Conservation (phyloP, 2,888 invertebrate genomes). For the Xestia sexstrigata region DNA sequence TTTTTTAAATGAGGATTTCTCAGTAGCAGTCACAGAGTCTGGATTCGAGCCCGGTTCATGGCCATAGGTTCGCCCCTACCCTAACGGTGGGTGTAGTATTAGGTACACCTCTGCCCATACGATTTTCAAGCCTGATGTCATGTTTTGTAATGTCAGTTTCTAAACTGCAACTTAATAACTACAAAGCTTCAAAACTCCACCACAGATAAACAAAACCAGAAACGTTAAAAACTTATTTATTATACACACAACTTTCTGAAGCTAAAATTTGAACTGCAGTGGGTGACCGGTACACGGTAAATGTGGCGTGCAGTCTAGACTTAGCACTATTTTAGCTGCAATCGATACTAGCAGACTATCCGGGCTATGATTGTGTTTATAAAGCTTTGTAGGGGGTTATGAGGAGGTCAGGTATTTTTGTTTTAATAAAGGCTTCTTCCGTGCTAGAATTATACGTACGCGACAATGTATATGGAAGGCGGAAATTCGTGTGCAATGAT, state of each 20-base stretch:
- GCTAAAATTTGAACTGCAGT: conserved; percentile 5
- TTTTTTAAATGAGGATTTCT: no score
- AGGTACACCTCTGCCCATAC: no score
- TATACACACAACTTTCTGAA: background rate
- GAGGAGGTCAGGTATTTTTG: background rate
- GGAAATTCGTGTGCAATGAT: no score
- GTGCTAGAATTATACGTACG: no score
- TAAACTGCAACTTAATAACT: background rate
- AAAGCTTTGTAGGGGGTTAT: background rate
- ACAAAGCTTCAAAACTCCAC: background rate
- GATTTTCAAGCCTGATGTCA: no score
- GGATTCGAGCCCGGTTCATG: no score
- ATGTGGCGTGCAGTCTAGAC: conserved; percentile 53
- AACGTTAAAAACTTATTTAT: background rate
- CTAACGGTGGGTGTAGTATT: no score
- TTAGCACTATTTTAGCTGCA: conserved; percentile 36
- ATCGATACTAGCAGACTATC: conserved; percentile 43
- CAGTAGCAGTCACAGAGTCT: no score
- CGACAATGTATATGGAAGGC: no score
- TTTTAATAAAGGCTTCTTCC: no score
- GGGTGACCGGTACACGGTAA: conserved; percentile 46
- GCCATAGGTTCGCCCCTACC: no score
- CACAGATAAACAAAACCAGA: background rate
- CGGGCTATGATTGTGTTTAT: conserved; percentile 7
- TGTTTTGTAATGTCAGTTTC: no score